Base-by-base conservation (phyloP, 1,140 invertebrate genomes). In the Drosophila ambigua region DNA sequence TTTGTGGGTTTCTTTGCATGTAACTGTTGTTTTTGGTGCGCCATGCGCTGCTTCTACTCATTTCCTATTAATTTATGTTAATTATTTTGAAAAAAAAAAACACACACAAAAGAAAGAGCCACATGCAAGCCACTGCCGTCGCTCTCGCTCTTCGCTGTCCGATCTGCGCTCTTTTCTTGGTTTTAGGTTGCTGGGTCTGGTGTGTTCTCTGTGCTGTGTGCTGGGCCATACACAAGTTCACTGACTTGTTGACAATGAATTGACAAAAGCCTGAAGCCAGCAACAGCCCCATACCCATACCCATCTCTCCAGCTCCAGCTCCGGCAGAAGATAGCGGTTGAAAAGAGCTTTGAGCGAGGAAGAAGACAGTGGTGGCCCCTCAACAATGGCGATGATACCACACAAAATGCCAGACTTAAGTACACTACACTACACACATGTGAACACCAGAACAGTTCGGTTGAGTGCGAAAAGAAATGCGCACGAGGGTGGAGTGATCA, bases 21-120 rank as follows among this genome's bases (percentile, higher is more conserved):
- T 85, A 85, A 81, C 81, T 81, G 81, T 80, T 72, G 49, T 55
- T 67, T 13, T 13, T 4, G 35, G 45, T 64, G 53, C 64, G 43
- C 35, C 49, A 26, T 41, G 77, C 64, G 73, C 68, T 75, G 52
- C 77, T 76, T 87, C 77, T 71, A 81, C 74, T 77, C 82, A 78
- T 87, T 85, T 87, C 82, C 82, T 85, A 85, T 85, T 85, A 85
- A 85, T 85, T 87, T 85, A 85, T 85, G 82, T 82, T 82, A 85
- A 85, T 85, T 85, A 87, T 85, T 85, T 85, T 77, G 11, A 35
- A 9, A 87, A 87, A 35, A 9, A 78, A 74, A 78, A 74, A 81
- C 71, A 85, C 77, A 81, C 71, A 85, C 77, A 87, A 87, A 77
- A 85, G 82, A 87, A 87, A 85, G 76, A 76, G 61, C 72, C 77